Percentiles rank a stretch among this genome's conserved stretches.
Conservation (phyloP, 2,113 vertebrate genomes). For the Astatotilapia flaviijosephi region DNA sequence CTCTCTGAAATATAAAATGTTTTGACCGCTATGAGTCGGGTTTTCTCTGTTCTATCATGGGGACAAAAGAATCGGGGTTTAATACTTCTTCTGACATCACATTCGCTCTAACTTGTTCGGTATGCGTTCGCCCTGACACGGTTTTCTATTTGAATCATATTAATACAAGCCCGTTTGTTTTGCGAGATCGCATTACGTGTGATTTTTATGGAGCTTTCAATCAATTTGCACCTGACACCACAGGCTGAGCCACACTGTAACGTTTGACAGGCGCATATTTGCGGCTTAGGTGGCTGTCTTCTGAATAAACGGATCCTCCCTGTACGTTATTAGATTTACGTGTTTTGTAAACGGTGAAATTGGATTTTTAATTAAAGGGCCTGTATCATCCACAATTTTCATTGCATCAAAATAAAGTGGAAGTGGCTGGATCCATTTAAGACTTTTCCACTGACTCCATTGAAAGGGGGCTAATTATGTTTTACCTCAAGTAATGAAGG, state of each 20-base stretch:
- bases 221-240: neutral
- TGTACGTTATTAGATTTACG: neutral
- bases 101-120: neutral
- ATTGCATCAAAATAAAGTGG: neutral
- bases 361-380: neutral
- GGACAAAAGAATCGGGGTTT: neutral
- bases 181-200: neutral
- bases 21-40: fast-evolving
- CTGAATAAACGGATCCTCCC: neutral
- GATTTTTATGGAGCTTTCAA: neutral
- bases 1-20: neutral
- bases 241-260: neutral
- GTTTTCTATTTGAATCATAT: neutral
- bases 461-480: neutral
- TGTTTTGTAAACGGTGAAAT: neutral
- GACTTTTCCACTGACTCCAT: neutral
- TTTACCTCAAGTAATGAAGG: neutral
- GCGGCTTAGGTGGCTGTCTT: neutral
- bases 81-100: neutral
- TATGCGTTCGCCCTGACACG: fast-evolving
- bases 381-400: neutral
- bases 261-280: neutral
- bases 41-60: neutral
- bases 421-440: neutral
- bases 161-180: neutral